A percentile compares a stretch with the other conserved stretches of the same genome.
Conservation (phyloP, 2,888 invertebrate genomes). For the Nomada lathburiana region DNA sequence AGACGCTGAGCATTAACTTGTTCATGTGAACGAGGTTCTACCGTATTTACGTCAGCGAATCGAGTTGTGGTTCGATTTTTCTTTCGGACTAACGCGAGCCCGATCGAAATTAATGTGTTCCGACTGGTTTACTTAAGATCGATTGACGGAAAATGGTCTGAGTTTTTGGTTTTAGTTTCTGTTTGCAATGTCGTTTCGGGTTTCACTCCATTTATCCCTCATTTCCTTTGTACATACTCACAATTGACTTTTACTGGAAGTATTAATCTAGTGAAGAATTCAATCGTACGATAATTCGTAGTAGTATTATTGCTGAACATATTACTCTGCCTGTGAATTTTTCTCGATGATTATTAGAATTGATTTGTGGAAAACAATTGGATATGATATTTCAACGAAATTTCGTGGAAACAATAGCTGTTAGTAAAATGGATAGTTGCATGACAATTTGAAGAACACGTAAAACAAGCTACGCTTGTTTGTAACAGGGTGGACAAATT, state of each 20-base stretch:
- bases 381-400: slow-evolving; percentile 1
- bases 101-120: too few relatives aligned
- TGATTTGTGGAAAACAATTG: not conserved
- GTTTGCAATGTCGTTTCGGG: slow-evolving; percentile 6
- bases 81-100: too few relatives aligned
- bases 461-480: not conserved
- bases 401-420: slow-evolving; percentile 1
- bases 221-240: not conserved
- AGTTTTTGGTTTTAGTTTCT: too few relatives aligned
- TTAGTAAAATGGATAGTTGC: too few relatives aligned
- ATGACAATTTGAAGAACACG: not conserved
- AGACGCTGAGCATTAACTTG: too few relatives aligned
- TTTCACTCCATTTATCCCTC: slow-evolving; percentile 21
- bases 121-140: not conserved
- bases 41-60: too few relatives aligned
- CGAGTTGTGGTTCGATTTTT: too few relatives aligned
- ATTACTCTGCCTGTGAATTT: not conserved
- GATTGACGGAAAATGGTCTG: slow-evolving; percentile 15
- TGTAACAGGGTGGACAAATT: not conserved
- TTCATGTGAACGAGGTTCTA: too few relatives aligned
- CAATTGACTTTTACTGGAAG: too few relatives aligned
- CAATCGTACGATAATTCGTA: too few relatives aligned
- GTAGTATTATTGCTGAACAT: not conserved
- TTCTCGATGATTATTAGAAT: not conserved
- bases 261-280: too few relatives aligned